These are phyloP conservation scores for Hypothenemus hampei DNA, from an alignment of 1,140 invertebrate species.

Conservation along the genomic window DNA sequence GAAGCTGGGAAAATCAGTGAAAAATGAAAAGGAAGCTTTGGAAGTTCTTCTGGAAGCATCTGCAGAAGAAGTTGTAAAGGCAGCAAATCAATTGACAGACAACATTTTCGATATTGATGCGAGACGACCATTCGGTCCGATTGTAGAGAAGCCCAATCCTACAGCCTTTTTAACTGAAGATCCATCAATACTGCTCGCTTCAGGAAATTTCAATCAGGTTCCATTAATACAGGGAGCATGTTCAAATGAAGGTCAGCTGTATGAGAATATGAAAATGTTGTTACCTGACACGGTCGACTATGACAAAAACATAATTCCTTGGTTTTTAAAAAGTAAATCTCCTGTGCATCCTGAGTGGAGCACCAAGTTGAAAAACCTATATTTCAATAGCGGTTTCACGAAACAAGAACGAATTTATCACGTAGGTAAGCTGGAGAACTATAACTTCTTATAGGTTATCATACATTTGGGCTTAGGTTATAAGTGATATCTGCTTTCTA, in stretches of 20 bases:
- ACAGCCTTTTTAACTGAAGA: conserved; percentile 34
- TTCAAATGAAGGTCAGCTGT: background rate
- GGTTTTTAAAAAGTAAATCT: background rate
- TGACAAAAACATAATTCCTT: background rate
- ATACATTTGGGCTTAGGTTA: conserved; percentile 1
- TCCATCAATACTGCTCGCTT: conserved; percentile 31
- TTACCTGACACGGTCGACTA: background rate
- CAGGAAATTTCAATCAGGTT: conserved; percentile 35
- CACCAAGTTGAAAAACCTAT: background rate
- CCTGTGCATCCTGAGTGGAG: background rate
- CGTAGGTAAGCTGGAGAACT: background rate
- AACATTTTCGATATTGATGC: conserved; percentile 15
- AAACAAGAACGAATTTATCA: background rate
- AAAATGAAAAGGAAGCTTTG: conserved; percentile 31
- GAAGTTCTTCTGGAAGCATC: conserved; percentile 48
- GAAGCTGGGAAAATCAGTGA: conserved; percentile 13
- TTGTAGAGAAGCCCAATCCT: conserved; percentile 29
- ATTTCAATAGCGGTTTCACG: background rate
- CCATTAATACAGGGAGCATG: conserved; percentile 37
- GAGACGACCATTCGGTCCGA: conserved; percentile 17
- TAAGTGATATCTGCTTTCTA: background rate
- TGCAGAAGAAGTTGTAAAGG: conserved; percentile 41
- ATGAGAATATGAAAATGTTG: background rate
- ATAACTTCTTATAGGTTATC: background rate
- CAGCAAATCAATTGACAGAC: conserved; percentile 23